Percentiles rank a stretch among this genome's conserved stretches.
phyloP scores from a whole-genome alignment of 2,113 vertebrate species.

The Silurus meridionalis region DNA sequence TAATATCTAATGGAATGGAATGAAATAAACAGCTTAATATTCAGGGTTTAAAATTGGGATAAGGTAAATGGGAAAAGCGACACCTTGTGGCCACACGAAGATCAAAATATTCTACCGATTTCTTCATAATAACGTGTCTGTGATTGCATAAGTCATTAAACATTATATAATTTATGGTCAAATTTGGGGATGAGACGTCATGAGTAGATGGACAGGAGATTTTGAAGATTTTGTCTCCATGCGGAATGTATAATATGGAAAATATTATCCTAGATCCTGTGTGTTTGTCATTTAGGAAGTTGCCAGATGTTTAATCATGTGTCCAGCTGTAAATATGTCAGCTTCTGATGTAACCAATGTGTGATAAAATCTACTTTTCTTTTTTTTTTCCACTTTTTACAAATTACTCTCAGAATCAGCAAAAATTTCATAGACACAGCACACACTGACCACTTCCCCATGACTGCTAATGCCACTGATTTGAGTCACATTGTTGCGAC shows the following conservation, averaged over 20 bases:
- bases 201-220: neutral
- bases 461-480: neutral
- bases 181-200: neutral
- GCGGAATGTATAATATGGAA: neutral
- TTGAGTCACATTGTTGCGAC: neutral
- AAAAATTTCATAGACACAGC: neutral
- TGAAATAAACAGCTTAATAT: neutral
- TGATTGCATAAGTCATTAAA: neutral
- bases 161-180: neutral
- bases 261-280: neutral
- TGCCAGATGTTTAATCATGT: neutral
- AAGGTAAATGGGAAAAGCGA: neutral
- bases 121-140: neutral
- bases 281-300: neutral
- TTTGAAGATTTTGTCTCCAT: neutral
- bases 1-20: neutral
- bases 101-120: neutral
- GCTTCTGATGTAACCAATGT: neutral
- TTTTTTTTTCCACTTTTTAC: neutral
- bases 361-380: neutral
- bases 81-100: neutral
- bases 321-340: neutral
- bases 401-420: neutral
- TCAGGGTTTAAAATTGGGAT: neutral
- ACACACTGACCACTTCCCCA: neutral